These are phyloP conservation scores for Drosophila arawakana DNA, from an alignment of 1,140 invertebrate genomes.

Conservation along the genomic window DNA sequence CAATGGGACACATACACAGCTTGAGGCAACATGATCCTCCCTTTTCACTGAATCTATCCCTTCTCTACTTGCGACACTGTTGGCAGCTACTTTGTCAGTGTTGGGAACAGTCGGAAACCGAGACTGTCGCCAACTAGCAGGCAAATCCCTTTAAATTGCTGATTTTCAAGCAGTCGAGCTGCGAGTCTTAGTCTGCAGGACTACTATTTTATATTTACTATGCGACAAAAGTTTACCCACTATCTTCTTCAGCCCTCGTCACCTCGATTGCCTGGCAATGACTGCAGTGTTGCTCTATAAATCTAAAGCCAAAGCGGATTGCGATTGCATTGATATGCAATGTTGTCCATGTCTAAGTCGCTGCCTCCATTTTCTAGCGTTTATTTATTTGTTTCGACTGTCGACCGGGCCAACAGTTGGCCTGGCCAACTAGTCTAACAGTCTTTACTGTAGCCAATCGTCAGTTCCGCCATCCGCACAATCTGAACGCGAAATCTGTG, in stretches of 20 bases:
- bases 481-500: slow-evolving; percentile 35
- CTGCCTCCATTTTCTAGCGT: slow-evolving; percentile 34
- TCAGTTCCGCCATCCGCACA: slow-evolving; percentile 2
- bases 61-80: not conserved
- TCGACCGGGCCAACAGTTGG: not conserved
- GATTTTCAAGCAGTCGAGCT: slow-evolving; percentile 50
- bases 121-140: slow-evolving; percentile 67
- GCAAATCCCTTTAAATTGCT: slow-evolving; percentile 77
- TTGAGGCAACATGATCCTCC: slow-evolving; percentile 33
- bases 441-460: not conserved
- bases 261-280: slow-evolving; percentile 1
- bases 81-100: slow-evolving; percentile 26
- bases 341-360: slow-evolving; percentile 59
- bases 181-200: slow-evolving; percentile 23
- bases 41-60: not conserved
- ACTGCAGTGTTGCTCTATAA: slow-evolving; percentile 65
- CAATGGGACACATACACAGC: slow-evolving; percentile 42
- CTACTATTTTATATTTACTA: slow-evolving; percentile 60
- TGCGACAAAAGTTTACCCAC: slow-evolving; percentile 40
- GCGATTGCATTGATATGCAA: slow-evolving; percentile 72
- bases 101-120: slow-evolving; percentile 12
- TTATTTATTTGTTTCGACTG: slow-evolving; percentile 70
- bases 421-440: not conserved
- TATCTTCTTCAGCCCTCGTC: slow-evolving; percentile 7
- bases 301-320: slow-evolving; percentile 76